These are phyloP conservation scores for Diarsia rubi DNA, from an alignment of 2,888 invertebrate species.

Conservation along the genomic window DNA sequence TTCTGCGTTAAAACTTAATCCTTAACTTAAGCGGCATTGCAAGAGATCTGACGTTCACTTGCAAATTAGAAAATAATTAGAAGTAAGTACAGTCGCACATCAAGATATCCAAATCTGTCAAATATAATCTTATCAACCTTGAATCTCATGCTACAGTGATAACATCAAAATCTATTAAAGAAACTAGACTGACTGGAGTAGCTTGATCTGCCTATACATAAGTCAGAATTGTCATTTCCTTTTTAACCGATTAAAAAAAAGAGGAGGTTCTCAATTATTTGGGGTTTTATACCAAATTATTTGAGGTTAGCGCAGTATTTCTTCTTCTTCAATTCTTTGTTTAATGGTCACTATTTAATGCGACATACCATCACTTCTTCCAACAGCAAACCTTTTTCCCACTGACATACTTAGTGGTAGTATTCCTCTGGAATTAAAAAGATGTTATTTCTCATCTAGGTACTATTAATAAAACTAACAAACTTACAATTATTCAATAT, in stretches of 20 bases:
- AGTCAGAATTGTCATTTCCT: not conserved
- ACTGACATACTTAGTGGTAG: not conserved
- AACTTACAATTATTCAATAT: slow-evolving; percentile 42
- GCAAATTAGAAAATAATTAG: not conserved
- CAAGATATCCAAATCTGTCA: too few relatives aligned
- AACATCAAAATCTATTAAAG: too few relatives aligned
- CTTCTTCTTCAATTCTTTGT: not conserved
- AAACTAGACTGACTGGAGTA: too few relatives aligned
- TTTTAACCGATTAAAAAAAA: too few relatives aligned
- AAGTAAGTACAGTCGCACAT: too few relatives aligned
- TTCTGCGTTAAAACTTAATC: not conserved
- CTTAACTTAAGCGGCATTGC: not conserved
- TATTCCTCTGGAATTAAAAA: not conserved
- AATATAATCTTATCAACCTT: too few relatives aligned
- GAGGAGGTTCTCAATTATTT: too few relatives aligned
- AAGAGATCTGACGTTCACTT: not conserved
- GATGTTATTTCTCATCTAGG: not conserved
- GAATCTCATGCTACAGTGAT: too few relatives aligned
- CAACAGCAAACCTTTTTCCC: not conserved
- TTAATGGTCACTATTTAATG: not conserved
- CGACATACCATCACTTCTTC: not conserved
- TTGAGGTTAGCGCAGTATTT: not conserved
- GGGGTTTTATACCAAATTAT: too few relatives aligned
- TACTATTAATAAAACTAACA: not conserved
- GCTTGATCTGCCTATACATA: too few relatives aligned